A percentile compares a stretch with the other conserved stretches of the same genome.
Evolutionary conservation across 2,113 vertebrate genomes (phyloP).

Genomic region (Phrynosoma platyrhinos): DNA sequence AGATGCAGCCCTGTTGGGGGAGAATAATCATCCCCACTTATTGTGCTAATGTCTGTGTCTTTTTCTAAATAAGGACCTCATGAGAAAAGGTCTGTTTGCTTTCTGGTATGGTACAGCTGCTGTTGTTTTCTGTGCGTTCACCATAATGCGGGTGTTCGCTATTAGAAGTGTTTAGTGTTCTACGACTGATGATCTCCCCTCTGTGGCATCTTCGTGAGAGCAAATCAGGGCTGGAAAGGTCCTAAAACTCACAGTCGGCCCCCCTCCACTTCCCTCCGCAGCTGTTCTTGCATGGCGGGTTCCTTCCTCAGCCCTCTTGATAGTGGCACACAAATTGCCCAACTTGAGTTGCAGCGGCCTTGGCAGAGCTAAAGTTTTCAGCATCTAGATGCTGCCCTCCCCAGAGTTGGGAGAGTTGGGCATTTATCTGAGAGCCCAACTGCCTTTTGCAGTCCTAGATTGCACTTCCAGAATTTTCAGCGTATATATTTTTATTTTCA

Average conservation of each 20-base stretch:
- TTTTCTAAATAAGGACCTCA: constrained; percentile 45
- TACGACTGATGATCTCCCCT: constrained; percentile 49
- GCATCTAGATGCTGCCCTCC: background rate
- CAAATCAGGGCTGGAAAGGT: constrained; percentile 23
- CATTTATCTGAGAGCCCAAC: background rate
- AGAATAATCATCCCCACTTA: constrained; percentile 35
- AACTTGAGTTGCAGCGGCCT: background rate
- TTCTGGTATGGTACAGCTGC: constrained; percentile 32
- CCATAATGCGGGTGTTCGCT: constrained; percentile 41
- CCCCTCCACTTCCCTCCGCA: background rate
- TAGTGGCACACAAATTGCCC: constrained; percentile 6
- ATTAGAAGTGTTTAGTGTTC: constrained; percentile 48
- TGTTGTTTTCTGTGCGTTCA: constrained; percentile 38
- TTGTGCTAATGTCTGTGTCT: background rate
- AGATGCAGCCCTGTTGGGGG: constrained; percentile 34
- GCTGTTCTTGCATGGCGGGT: background rate
- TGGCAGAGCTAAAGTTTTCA: background rate
- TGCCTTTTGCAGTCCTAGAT: background rate
- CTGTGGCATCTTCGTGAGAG: constrained; percentile 30
- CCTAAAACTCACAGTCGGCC: constrained; percentile 38
- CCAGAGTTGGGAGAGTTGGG: background rate
- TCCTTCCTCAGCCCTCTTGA: background rate
- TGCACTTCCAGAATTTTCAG: too few relatives aligned
- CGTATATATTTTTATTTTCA: too few relatives aligned
- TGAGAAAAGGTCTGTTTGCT: constrained; percentile 47